These are phyloP conservation scores for Rapana venosa DNA, from an alignment of 2,888 invertebrate species.

Conservation along the genomic window DNA sequence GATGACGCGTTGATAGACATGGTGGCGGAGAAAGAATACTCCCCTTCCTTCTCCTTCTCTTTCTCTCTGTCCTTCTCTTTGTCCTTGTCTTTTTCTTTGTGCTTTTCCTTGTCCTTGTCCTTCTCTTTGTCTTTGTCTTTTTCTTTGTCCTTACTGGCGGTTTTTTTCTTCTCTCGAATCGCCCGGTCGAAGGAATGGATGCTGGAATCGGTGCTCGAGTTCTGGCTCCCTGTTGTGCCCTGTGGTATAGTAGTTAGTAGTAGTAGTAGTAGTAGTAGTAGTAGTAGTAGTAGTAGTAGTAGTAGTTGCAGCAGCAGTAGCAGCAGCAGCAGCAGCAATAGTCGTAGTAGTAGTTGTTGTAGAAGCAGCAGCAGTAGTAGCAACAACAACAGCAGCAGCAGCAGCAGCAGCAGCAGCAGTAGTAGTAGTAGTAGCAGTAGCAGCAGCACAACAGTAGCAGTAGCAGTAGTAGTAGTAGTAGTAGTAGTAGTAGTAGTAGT, in stretches of 20 bases:
- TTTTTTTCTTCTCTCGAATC: not conserved
- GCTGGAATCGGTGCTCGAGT: slow-evolving; percentile 19
- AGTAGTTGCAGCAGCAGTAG: too few species aligned
- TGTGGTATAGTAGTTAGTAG: not conserved
- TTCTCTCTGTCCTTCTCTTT: slow-evolving; percentile 19
- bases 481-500: too few species aligned
- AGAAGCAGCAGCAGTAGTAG: too few species aligned
- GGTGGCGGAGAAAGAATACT: slow-evolving; percentile 59
- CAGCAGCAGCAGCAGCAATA: too few species aligned
- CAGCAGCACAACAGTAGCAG: too few species aligned
- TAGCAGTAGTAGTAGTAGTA: too few species aligned
- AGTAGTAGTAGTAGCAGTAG: too few species aligned
- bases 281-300: too few species aligned
- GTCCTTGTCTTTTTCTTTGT: slow-evolving; percentile 1
- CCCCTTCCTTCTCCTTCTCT: not conserved
- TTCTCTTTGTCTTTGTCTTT: not conserved
- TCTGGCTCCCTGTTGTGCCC: not conserved
- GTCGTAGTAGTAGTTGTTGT: too few species aligned
- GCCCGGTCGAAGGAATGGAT: slow-evolving; percentile 15
- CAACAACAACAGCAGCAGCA: too few species aligned
- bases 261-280: not conserved
- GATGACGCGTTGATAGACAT: slow-evolving; percentile 66
- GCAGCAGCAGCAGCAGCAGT: too few species aligned
- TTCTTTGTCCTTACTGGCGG: not conserved
- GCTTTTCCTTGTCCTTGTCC: not conserved